phyloP scores from a whole-genome alignment of 2,888 invertebrate genomes.

The Ennomos quercinarius region DNA sequence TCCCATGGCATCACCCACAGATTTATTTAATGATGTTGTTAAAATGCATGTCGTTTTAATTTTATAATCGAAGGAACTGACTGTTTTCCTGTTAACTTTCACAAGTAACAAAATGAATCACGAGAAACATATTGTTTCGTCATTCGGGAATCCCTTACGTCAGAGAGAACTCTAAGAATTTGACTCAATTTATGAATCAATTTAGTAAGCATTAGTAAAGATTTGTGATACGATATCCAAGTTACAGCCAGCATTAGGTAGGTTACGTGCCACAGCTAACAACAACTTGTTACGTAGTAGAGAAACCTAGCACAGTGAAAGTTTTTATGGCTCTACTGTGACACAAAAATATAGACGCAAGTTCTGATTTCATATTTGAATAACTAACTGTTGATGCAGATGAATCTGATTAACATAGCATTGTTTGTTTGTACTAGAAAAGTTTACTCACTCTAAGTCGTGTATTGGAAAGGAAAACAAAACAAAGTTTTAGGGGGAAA shows the following conservation, averaged over 20 bases:
- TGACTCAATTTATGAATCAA: constrained; percentile 36
- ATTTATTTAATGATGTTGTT: constrained; percentile 28
- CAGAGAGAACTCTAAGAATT: constrained; percentile 35
- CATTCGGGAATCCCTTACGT: constrained; percentile 46
- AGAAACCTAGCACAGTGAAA: constrained; percentile 77
- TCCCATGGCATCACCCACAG: constrained; percentile 8
- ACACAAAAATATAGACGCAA: constrained; percentile 55
- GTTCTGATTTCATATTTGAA: constrained; percentile 41
- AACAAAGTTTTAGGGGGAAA: constrained; percentile 58
- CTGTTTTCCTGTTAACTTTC: constrained; percentile 41
- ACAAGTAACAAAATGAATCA: constrained; percentile 33
- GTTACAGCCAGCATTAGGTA: constrained; percentile 42
- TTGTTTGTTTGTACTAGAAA: constrained; percentile 22
- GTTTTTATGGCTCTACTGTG: constrained; percentile 62
- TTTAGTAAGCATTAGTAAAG: constrained; percentile 35
- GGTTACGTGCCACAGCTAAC: constrained; percentile 58
- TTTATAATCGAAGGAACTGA: constrained; percentile 9
- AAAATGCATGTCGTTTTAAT: constrained; percentile 12
- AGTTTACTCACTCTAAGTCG: constrained; percentile 29
- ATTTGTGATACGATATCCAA: constrained; percentile 36
- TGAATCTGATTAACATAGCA: constrained; percentile 18
- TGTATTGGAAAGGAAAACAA: constrained; percentile 54
- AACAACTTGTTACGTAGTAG: constrained; percentile 68
- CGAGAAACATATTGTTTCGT: constrained; percentile 35
- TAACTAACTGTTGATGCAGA: constrained; percentile 34